A percentile compares a stretch with the other conserved stretches of the same genome.
These are phyloP conservation scores for Intellagama lesueurii DNA, from an alignment of 2,797 vertebrate genomes.

Conservation along the genomic window DNA sequence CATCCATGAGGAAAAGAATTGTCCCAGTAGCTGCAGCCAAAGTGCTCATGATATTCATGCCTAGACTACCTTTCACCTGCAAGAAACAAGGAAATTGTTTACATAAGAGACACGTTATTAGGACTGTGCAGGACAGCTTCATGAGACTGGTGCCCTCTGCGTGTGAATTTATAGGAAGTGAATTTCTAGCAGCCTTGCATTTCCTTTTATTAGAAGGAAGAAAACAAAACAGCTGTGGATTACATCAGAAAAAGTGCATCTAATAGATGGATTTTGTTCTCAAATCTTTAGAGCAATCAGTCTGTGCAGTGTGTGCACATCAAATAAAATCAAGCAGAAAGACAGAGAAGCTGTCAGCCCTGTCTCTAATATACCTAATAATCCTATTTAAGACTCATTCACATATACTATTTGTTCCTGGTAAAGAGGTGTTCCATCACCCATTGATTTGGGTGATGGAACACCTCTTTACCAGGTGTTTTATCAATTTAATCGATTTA, in stretches of 20 bases:
- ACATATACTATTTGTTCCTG: no score
- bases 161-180: not conserved
- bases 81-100: not conserved
- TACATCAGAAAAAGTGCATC: not conserved
- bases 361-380: no score
- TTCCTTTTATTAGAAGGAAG: not conserved
- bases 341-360: no score
- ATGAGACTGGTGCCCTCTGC: not conserved
- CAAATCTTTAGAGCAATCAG: not conserved
- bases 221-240: not conserved
- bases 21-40: slow-evolving; percentile 60
- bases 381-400: no score
- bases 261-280: not conserved
- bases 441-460: no score
- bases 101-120: not conserved
- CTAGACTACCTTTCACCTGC: slow-evolving; percentile 65
- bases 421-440: no score
- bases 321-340: no score
- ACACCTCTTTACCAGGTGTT: no score
- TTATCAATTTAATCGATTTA: no score
- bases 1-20: slow-evolving; percentile 59
- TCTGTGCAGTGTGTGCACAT: no score
- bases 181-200: not conserved
- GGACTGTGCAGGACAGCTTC: not conserved
- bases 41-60: slow-evolving; percentile 71